Conservation (phyloP, 2,113 vertebrate species). For the Tyto alba region DNA sequence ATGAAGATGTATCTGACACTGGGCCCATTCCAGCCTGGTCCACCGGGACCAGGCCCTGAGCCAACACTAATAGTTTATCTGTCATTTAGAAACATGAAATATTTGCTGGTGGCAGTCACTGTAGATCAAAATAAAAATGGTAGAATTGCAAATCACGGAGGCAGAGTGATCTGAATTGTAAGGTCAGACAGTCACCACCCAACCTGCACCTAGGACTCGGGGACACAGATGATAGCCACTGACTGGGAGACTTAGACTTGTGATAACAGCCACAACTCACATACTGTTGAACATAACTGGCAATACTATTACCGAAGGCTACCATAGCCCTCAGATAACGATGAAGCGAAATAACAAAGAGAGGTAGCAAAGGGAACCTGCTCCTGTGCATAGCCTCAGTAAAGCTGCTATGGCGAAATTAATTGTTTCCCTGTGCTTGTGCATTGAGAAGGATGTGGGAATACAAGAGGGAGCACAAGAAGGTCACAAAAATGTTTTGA, state of each 20-base stretch:
- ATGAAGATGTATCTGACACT: background rate
- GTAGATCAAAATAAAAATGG: background rate
- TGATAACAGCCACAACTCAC: background rate
- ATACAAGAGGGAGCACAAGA: background rate
- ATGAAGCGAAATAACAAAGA: background rate
- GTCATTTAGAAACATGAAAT: background rate
- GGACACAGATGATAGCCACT: rapidly evolving
- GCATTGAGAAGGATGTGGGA: background rate
- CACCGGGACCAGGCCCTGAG: background rate
- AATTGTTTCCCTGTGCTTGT: background rate
- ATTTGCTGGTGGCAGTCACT: background rate
- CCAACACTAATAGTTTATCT: background rate
- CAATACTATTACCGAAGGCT: background rate
- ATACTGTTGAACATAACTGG: background rate
- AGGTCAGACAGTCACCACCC: background rate
- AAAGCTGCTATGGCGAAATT: background rate
- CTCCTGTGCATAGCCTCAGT: background rate
- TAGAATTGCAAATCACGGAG: background rate
- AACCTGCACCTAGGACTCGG: background rate
- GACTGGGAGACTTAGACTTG: background rate
- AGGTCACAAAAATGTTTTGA: background rate
- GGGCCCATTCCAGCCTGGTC: background rate
- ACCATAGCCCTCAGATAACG: background rate
- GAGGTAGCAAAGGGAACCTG: background rate
- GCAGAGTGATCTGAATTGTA: background rate